Evolutionary conservation across 2,797 vertebrate species (phyloP).

Genomic region (Gallinago solitaria): DNA sequence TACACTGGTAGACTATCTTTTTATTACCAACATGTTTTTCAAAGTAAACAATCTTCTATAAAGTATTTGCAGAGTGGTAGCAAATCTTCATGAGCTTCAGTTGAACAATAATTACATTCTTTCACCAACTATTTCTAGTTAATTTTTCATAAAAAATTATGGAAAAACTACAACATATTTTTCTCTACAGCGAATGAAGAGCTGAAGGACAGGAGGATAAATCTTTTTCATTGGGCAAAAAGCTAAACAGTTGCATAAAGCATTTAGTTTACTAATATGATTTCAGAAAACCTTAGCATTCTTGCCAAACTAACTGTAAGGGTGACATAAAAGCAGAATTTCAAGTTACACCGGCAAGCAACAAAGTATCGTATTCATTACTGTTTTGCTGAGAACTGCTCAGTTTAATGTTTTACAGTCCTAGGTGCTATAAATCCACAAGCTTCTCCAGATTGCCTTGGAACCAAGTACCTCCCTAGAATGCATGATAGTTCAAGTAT

Average conservation of each 20-base stretch:
- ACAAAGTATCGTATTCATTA: neutral
- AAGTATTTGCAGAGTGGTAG: neutral
- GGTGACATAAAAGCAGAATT: neutral
- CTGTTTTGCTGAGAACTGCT: neutral
- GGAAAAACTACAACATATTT: neutral
- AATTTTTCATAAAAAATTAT: neutral
- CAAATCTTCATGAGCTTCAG: neutral
- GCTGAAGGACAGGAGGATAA: neutral
- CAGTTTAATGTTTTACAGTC: neutral
- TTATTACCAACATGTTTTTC: neutral
- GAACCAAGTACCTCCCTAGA: neutral
- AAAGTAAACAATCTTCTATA: neutral
- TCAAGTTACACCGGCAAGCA: neutral
- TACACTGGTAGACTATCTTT: neutral
- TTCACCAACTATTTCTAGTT: neutral
- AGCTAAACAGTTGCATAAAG: neutral
- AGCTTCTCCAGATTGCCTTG: neutral
- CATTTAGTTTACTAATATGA: neutral
- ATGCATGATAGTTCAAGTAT: neutral
- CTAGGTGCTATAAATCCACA: neutral
- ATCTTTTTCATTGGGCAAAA: neutral
- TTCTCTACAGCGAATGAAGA: neutral
- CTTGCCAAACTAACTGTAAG: neutral
- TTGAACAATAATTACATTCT: neutral
- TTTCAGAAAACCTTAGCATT: neutral